phyloP scores from a whole-genome alignment of 2,113 vertebrate genomes.

The Callipepla californica region DNA sequence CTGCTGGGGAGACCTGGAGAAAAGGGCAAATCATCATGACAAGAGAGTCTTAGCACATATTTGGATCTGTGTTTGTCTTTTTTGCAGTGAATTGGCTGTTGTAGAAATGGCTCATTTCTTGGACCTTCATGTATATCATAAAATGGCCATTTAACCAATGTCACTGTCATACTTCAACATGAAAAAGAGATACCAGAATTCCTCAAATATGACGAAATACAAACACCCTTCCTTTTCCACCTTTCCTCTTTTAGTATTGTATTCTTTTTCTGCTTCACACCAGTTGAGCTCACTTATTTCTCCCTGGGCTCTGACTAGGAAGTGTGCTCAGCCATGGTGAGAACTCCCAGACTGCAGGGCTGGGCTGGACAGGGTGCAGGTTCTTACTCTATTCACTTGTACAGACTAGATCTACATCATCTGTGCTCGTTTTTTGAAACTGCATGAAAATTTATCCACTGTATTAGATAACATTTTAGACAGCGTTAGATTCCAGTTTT shows the following conservation, averaged over 20 bases:
- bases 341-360: not conserved
- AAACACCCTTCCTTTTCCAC: not conserved
- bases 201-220: not conserved
- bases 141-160: not conserved
- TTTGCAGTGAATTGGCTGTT: not conserved
- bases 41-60: not conserved
- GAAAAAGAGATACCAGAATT: not conserved
- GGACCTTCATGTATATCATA: not conserved
- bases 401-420: not conserved
- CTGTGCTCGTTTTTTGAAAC: not conserved
- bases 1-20: not conserved
- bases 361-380: not conserved
- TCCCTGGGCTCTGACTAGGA: not conserved
- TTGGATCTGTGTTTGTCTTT: not conserved
- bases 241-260: not conserved
- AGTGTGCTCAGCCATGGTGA: not conserved
- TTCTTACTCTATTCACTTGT: not conserved
- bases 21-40: not conserved
- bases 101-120: not conserved
- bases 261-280: not conserved
- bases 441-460: not conserved
- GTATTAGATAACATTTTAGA: not conserved
- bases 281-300: not conserved
- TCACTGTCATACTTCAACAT: not conserved
- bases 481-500: not conserved